Evolutionary conservation across 2,797 vertebrate species (phyloP), one percentile per base, ranked within the genome.

Genomic region (Margarornis squamiger): DNA sequence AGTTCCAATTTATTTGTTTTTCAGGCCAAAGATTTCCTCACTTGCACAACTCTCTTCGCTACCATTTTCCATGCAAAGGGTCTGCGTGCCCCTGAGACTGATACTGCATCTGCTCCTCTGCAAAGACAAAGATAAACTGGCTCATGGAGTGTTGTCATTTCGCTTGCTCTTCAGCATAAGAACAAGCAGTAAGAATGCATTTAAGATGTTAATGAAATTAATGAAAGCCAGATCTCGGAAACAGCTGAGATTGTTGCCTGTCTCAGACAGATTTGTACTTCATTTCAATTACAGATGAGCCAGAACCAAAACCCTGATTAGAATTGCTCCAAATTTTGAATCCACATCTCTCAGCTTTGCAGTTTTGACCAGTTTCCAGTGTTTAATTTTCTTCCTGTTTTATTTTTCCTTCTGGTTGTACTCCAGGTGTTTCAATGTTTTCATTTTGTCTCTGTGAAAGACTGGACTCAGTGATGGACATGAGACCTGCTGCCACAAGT

Each of bases 201-300:
- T 96, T 92, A 95, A 93, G 94, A 97, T 96, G 92, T 90, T 97
- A 95, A 97, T 96, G 94, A 94, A 94, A 96, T 97, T 96, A 96
- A 96, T 95, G 95, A 95, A 96, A 95, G 88, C 89, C 91, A 97
- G 81, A 93, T 91, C 95, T 95, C 24, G 0, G 79, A 89, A 96
- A 94, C 95, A 95, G 86, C 90, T 94, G 91, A 97, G 95, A 94
- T 95, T 96, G 95, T 96, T 96, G 95, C 94, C 96, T 96, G 92
- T 96, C 96, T 95, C 91, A 92, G 92, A 67, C 92, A 95, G 92
- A 96, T 95, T 96, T 95, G 68, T 92, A 74, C 91, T 92, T 96
- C 88, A 92, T 96, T 97, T 96, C 94, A 96, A 95, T 96, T 96
- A 95, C 93, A 97, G 93, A 96, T 95, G 93, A 95, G 91, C 85